Base-by-base conservation (phyloP, 2,797 vertebrate species). In the Protosalanx chinensis region DNA sequence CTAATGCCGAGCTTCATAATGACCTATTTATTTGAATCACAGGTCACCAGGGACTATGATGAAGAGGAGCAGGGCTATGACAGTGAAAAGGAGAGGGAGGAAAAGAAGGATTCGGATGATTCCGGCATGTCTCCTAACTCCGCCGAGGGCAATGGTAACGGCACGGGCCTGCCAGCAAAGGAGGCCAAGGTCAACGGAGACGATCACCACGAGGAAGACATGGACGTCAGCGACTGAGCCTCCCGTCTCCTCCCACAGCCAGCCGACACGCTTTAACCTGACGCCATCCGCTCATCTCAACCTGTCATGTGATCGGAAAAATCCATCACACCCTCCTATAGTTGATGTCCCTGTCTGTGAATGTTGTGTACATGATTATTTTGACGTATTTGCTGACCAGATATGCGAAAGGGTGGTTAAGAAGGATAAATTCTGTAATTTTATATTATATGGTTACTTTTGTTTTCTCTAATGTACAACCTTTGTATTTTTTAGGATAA, bases 1-100 rank as follows among this genome's bases (percentile, higher is more conserved):
- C 23, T 27, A 27, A 27, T 27, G 23, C 1, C 23, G 23, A 27
- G 23, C 23, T 27, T 27, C 23, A 27, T 27, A 27, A 27, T 27
- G 23, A 27, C 23, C 23, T 27, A 27, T 27, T 27, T 27, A 27
- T 27, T 27, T 27, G 23, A 27, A 27, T 27, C 63, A 46, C 94
- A 98, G 96, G 94, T 98, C 82, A 98, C 96, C 67, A 93, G 97
- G 84, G 94, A 98, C 86, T 98, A 98, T 0, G 96, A 98, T 0
- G 97, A 97, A 84, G 97, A 98, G 67, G 97, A 98, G 49, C 96
- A 97, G 76, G 97, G 96, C 29, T 98, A 98, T 0, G 96, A 96
- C 93, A 98, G 97, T 5, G 97, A 95, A 81, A 98, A 97, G 76
- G 96, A 97, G 78, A 91, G 94, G 4, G 94, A 90, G 76, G 91